A percentile compares a stretch with the other conserved stretches of the same genome.
phyloP scores from a whole-genome alignment of 2,113 vertebrate genomes.

The Rana temporaria region DNA sequence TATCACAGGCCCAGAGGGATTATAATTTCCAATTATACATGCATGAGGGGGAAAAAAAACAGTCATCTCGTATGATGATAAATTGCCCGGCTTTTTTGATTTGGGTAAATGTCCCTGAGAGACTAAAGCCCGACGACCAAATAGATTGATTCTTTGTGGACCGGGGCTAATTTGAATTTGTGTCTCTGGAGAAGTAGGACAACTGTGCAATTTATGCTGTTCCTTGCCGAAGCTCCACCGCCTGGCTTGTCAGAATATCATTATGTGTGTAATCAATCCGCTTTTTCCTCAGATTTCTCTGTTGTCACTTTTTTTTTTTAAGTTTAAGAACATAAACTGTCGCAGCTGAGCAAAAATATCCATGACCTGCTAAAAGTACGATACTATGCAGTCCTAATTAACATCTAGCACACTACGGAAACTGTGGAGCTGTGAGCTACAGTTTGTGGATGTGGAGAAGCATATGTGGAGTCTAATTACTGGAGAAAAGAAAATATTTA shows the following conservation, averaged over 20 bases:
- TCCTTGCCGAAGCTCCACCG: conserved; percentile 8
- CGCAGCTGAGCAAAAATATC: conserved; percentile 28
- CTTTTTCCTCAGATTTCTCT: conserved; percentile 40
- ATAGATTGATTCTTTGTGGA: conserved; percentile 55
- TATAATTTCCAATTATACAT: conserved; percentile 41
- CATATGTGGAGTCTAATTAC: conserved; percentile 1
- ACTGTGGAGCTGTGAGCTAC: background rate
- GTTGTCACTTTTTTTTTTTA: conserved; percentile 42
- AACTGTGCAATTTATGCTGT: conserved; percentile 52
- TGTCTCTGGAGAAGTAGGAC: conserved; percentile 54
- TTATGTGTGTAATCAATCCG: conserved; percentile 53
- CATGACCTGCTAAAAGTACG: conserved; percentile 18
- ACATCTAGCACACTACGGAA: background rate
- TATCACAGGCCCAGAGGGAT: conserved; percentile 5
- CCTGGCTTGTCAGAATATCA: conserved; percentile 54
- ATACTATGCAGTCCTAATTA: conserved; percentile 43
- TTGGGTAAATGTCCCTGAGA: conserved; percentile 56
- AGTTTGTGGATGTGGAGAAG: background rate
- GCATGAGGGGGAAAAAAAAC: background rate
- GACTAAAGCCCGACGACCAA: conserved; percentile 47
- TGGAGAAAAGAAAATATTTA: too few species aligned
- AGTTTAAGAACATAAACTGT: conserved; percentile 37
- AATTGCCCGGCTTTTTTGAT: conserved; percentile 39
- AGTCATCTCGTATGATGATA: conserved; percentile 37
- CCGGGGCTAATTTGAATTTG: conserved; percentile 57